phyloP scores from a whole-genome alignment of 2,888 invertebrate species.

The Torymus tubicola region DNA sequence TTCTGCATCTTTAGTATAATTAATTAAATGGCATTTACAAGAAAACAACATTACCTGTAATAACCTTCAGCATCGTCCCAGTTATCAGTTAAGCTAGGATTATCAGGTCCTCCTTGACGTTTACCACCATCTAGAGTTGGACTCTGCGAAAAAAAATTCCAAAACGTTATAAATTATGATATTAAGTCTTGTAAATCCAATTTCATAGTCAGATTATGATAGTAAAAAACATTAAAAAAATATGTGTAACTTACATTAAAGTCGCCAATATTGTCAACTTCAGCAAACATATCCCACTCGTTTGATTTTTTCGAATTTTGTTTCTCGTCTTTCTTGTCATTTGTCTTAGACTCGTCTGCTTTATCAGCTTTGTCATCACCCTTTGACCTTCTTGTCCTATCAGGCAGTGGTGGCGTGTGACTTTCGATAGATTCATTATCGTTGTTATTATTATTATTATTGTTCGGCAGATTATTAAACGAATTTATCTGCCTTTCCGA shows the following conservation, averaged over 20 bases:
- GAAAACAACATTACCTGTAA: slow-evolving; percentile 81
- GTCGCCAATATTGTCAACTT: slow-evolving; percentile 89
- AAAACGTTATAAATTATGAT: slow-evolving; percentile 48
- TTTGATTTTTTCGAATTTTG: slow-evolving; percentile 78
- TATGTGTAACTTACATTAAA: slow-evolving; percentile 81
- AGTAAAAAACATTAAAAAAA: slow-evolving; percentile 15
- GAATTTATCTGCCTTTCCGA: slow-evolving; percentile 61
- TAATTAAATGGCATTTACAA: no score
- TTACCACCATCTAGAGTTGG: slow-evolving; percentile 81
- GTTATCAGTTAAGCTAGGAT: slow-evolving; percentile 96
- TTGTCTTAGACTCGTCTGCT: slow-evolving; percentile 60
- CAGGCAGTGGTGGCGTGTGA: slow-evolving; percentile 73
- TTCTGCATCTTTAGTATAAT: no score
- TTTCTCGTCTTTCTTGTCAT: slow-evolving; percentile 70
- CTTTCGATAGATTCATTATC: slow-evolving; percentile 73
- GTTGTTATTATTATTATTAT: slow-evolving; percentile 65
- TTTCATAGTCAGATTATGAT: background rate
- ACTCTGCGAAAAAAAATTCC: slow-evolving; percentile 78
- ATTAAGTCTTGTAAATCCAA: slow-evolving; percentile 5
- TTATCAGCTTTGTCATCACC: slow-evolving; percentile 64
- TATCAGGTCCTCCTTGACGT: slow-evolving; percentile 82
- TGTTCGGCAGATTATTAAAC: slow-evolving; percentile 60
- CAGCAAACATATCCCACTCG: slow-evolving; percentile 95
- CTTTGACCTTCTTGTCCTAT: slow-evolving; percentile 65
- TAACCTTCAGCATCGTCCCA: slow-evolving; percentile 99